Evolutionary conservation across 1,140 invertebrate genomes (phyloP), one percentile per base, ranked within the genome.

Genomic region (Neodiprion pinetum): DNA sequence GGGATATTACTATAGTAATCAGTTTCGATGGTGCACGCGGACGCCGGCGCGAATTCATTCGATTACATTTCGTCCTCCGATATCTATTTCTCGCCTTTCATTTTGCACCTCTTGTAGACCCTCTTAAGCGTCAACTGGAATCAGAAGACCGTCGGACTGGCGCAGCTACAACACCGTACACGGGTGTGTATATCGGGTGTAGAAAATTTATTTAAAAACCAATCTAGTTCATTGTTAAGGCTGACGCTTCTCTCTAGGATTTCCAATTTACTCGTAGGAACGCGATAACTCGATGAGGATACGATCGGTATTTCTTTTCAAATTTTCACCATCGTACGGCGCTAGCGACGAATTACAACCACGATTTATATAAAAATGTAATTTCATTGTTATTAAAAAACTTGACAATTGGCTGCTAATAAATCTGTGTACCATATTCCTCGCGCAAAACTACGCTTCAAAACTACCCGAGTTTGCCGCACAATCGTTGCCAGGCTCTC

Each of bases 201-300:
- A 71, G 72, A 73, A 77, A 82, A 82, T 82, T 80, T 79, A 78
- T 76, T 82, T 79, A 77, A 77, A 79, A 82, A 78, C 80, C 80
- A 82, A 82, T 82, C 80, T 82, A 71, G 74, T 12, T 69, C 68
- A 67, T 78, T 73, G 74, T 80, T 79, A 78, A 17, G n/a, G 53
- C 53, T 61, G n/a, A 61, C 9, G n/a, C n/a, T 12, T 5, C n/a
- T 61, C 53, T 17, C 53, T 61, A 61, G 9, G 53, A 61, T 61
- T 40, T 61, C 11, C 53, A 61, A 61, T 61, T 61, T 61, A 12
- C 53, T 40, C 28, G 28, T 3, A 40, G 28, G 1, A 40, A 5
- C 28, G 28, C 28, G 28, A 40, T 40, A 40, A 40, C 28, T 40
- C 28, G 28, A 40, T 40, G 5, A 40, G 28, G 28, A 40, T 40